Conservation (phyloP, 2,888 invertebrate species). For the Lucinisca nassula region DNA sequence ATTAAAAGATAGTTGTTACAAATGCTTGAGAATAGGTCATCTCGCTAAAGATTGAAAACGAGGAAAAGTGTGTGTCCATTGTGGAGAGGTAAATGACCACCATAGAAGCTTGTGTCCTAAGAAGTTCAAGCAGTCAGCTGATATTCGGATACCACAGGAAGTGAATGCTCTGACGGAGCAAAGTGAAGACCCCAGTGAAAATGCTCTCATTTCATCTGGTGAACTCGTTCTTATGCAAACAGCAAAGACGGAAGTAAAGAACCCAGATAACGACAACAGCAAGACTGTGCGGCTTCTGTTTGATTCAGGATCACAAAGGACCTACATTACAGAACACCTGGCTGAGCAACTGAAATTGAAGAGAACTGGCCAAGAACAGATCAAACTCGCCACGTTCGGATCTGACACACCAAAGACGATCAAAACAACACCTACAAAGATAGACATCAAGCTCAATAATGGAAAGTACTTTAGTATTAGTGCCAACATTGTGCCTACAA, state of each 20-base stretch:
- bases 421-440: conserved; percentile 14
- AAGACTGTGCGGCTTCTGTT: conserved; percentile 13
- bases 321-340: conserved; percentile 27
- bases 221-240: conserved; percentile 23
- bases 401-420: background rate
- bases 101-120: conserved; percentile 13
- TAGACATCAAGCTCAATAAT: conserved; percentile 20
- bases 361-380: conserved; percentile 5
- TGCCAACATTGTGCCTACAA: conserved; percentile 42
- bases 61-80: conserved; percentile 8
- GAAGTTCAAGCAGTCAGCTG: background rate
- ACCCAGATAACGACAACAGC: background rate
- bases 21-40: background rate
- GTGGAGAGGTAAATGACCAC: background rate
- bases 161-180: background rate
- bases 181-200: background rate
- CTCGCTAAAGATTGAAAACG: background rate
- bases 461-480: conserved; percentile 14
- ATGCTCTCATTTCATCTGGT: conserved; percentile 20
- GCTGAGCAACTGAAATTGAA: conserved; percentile 15
- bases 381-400: conserved; percentile 37
- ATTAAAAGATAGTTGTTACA: conserved; percentile 14
- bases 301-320: conserved; percentile 38
- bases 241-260: background rate
- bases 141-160: background rate